Conservation (phyloP, 2,797 vertebrate species). For the Pterois miles region DNA sequence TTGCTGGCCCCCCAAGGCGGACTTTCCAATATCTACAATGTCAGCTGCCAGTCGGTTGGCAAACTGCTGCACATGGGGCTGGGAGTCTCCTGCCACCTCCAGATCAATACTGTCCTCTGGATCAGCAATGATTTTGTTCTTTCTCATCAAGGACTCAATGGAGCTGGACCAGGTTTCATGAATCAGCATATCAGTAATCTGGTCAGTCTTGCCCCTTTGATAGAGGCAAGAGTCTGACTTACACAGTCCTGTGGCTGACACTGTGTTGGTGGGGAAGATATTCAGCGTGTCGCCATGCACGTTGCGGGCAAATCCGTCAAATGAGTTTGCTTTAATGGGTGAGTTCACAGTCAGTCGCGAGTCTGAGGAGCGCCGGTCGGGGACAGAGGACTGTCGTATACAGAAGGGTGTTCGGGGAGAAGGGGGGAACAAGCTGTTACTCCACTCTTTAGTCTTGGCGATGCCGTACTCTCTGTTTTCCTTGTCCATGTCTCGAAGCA, state of each 20-base stretch:
- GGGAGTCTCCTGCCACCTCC: conserved; percentile 79
- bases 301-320: conserved; percentile 92
- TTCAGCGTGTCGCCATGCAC: conserved; percentile 86
- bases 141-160: conserved; percentile 96
- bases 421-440: conserved; percentile 87
- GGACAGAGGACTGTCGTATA: conserved; percentile 93
- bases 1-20: conserved; percentile 81
- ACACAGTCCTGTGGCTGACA: conserved; percentile 89
- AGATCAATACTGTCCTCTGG: conserved; percentile 80
- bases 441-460: conserved; percentile 91
- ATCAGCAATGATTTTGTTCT: conserved; percentile 95
- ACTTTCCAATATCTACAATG: conserved; percentile 87
- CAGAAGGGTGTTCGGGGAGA: conserved; percentile 88
- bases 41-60: conserved; percentile 86
- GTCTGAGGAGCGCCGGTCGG: conserved; percentile 88
- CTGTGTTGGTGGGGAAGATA: conserved; percentile 83
- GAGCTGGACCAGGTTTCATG: conserved; percentile 97
- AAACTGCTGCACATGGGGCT: conserved; percentile 85
- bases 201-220: conserved; percentile 89
- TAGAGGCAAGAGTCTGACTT: conserved; percentile 98
- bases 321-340: conserved; percentile 95
- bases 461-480: conserved; percentile 88
- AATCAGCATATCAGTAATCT: conserved; percentile 95
- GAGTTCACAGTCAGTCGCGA: conserved; percentile 90
- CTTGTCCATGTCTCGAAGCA: conserved; percentile 94